Percentiles rank a stretch among this genome's conserved stretches.
Conservation (phyloP, 2,797 vertebrate species). For the Coluber constrictor region DNA sequence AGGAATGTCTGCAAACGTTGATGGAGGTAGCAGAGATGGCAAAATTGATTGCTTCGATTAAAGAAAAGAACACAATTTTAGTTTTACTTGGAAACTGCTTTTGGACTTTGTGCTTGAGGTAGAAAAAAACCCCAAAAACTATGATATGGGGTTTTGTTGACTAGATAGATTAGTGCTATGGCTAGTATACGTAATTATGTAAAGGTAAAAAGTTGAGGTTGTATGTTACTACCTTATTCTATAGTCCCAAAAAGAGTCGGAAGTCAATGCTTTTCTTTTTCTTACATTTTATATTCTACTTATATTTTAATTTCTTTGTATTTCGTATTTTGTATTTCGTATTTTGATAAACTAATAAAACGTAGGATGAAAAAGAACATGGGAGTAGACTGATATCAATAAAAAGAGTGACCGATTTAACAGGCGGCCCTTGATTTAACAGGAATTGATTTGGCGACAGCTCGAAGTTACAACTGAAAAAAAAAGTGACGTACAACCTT, state of each 20-base stretch:
- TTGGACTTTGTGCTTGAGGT: neutral
- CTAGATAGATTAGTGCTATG: neutral
- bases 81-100: neutral
- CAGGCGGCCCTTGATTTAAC: no score
- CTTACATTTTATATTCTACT: no score
- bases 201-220: no score
- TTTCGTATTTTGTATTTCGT: neutral
- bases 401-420: no score
- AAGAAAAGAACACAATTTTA: neutral
- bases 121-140: neutral
- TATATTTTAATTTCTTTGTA: neutral
- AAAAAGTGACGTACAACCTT: accelerated
- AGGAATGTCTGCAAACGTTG: neutral
- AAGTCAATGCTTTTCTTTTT: no score
- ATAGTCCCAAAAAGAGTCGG: no score
- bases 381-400: no score
- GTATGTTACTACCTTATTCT: no score
- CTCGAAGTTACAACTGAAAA: no score
- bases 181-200: no score
- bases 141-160: neutral
- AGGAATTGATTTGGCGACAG: no score
- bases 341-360: neutral
- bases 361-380: no score
- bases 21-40: neutral
- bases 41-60: neutral